Base-by-base conservation (phyloP, 2,113 vertebrate genomes). In the Ptilorrhoa leucosticta region DNA sequence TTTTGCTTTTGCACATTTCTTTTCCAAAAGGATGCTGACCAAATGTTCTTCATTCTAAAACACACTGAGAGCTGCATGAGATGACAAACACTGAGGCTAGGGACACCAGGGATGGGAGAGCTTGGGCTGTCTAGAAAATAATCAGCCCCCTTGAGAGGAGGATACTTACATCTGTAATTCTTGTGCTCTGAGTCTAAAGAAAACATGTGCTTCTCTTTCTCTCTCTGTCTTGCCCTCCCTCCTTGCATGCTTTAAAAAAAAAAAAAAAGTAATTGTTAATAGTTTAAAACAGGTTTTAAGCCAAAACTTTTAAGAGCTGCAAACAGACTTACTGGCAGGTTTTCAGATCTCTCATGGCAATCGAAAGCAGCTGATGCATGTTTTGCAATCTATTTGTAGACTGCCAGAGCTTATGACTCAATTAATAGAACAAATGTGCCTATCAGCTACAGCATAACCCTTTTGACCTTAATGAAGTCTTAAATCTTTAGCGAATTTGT, bases 391-490 rank as follows among this genome's bases (percentile, higher is more conserved):
- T 96, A 19, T 89, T 96, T 95, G 96, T 89, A 96, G 94, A 66
- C 66, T 95, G 95, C 96, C 95, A 97, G 96, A 96, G 96, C 94
- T 95, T 98, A 96, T 89, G 96, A 97, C 96, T 98, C 97, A 98
- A 98, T 98, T 98, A 98, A 97, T 98, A 97, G 97, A 97, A 97
- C 95, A 97, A 98, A 98, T 64, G 54, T 95, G 95, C 86, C 97
- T 92, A 82, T 94, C 97, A 96, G 87, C 93, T 96, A 33, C 88
- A 83, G 85, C 91, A 50, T 77, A 97, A 93, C 95, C 94, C 94
- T 95, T 97, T 69, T 96, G 95, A 97, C 97, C 95, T 96, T 97
- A 96, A 97, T 97, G 94, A 97, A 97, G 87, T 94, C 94, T 96
- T 94, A 88, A 96, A 94, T 97, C 84, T 96, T 28, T 3, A 96